Percentiles rank a stretch among this genome's conserved stretches.
phyloP scores from a whole-genome alignment of 1,140 invertebrate species.

The Neomicropteryx cornuta region DNA sequence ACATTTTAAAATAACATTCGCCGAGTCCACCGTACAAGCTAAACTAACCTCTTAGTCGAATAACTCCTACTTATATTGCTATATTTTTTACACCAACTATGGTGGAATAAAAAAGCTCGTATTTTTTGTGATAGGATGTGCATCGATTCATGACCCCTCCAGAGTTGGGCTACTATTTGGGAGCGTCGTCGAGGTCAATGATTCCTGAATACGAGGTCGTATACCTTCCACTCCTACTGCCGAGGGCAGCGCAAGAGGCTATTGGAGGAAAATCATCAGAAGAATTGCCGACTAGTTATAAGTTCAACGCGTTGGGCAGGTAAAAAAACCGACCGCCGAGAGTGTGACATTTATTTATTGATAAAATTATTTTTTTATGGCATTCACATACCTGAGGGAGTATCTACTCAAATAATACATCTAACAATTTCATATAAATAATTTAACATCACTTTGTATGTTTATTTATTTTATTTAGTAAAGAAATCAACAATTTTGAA shows the following conservation, averaged over 20 bases:
- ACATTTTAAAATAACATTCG: too few species aligned
- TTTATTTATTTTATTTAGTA: too few species aligned
- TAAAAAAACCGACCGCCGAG: too few species aligned
- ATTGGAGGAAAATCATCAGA: slow-evolving; percentile 14
- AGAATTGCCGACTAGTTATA: slow-evolving; percentile 31
- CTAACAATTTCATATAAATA: slow-evolving; percentile 2
- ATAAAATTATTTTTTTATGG: too few species aligned
- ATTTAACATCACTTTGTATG: slow-evolving; percentile 7
- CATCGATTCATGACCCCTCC: slow-evolving; percentile 14
- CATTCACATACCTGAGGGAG: too few species aligned
- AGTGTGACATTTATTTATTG: too few species aligned
- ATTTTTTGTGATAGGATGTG: slow-evolving; percentile 10
- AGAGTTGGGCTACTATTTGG: slow-evolving; percentile 14
- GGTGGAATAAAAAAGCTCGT: neutral
- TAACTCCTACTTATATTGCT: too few species aligned
- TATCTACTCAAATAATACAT: too few species aligned
- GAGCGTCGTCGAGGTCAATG: slow-evolving; percentile 7
- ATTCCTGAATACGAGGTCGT: slow-evolving; percentile 30
- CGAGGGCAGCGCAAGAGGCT: slow-evolving; percentile 27
- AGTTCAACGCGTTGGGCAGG: slow-evolving; percentile 37
- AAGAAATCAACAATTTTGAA: too few species aligned
- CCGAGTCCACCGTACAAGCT: too few species aligned
- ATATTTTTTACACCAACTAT: too few species aligned
- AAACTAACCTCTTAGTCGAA: too few species aligned
- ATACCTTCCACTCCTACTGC: slow-evolving; percentile 31